phyloP scores from a whole-genome alignment of 2,113 vertebrate species.

The Ornithorhynchus anatinus region DNA sequence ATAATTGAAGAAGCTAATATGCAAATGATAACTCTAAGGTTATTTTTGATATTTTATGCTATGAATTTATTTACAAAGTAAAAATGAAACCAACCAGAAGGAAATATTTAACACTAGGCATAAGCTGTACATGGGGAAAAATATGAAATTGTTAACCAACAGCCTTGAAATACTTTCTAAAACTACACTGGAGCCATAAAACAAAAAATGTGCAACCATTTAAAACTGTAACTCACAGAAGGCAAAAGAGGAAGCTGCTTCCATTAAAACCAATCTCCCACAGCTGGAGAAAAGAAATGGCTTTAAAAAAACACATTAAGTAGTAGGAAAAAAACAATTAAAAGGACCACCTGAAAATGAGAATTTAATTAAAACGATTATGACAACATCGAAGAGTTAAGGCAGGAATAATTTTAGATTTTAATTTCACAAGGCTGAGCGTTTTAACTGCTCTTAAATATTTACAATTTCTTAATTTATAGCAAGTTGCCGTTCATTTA shows the following conservation, averaged over 20 bases:
- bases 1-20: constrained; percentile 37
- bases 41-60: constrained; percentile 12
- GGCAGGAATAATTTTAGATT: constrained; percentile 38
- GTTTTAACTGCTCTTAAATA: constrained; percentile 46
- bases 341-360: constrained; percentile 63
- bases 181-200: constrained; percentile 57
- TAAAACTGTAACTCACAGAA: constrained; percentile 66
- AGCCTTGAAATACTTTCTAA: constrained; percentile 62
- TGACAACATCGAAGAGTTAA: constrained; percentile 42
- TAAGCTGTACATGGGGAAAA: constrained; percentile 52
- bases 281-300: constrained; percentile 61
- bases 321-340: constrained; percentile 63
- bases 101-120: constrained; percentile 45
- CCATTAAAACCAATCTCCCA: constrained; percentile 59
- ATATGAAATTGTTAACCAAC: constrained; percentile 57
- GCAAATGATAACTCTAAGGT: constrained; percentile 29
- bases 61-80: constrained; percentile 47
- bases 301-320: constrained; percentile 65
- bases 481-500: constrained; percentile 5
- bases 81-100: constrained; percentile 40
- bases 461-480: constrained; percentile 48
- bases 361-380: constrained; percentile 66
- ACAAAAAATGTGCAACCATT: constrained; percentile 66
- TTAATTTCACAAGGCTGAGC: constrained; percentile 27
- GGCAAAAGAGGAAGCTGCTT: constrained; percentile 60